Base-by-base conservation (phyloP, 2,797 vertebrate genomes). In the Apogon talboti region DNA sequence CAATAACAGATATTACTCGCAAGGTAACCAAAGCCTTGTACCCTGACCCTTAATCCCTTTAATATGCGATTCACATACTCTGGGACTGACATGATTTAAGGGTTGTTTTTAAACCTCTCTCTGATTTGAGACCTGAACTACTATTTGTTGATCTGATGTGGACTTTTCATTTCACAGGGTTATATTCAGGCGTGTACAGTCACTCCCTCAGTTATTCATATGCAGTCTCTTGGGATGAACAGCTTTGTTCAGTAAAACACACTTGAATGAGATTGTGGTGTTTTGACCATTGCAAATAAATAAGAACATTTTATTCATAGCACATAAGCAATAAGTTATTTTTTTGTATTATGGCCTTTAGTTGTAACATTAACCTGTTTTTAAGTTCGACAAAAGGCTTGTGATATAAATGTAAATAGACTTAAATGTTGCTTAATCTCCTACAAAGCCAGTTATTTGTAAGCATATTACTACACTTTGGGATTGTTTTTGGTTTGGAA, bases 81-180 rank as follows among this genome's bases (percentile, higher is more conserved):
- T 14, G n/a, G 16, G 16, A 30, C n/a, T 13, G 35, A 44, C 9
- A 37, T 33, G 12, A 62, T 10, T 35, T 1, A 0, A 9, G 3
- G 4, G 10, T 41, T 19, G 4, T 52, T 65, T 52, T 21, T 9
- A n/a, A 43, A 18, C 15, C 1, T 21, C 18, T 21, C 15, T 41
- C 19, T 51, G 15, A 55, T n/a, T 19, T 30, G 15, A 6, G 13
- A 18, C 14, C 38, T 2, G 11, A 19, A 12, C 24, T 12, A 10
- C 12, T 14, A 53, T 53, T 37, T 55, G 18, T 18, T 47, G 35
- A 41, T 41, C 6, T 38, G 37, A 53, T 62, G 3, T 37, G 18
- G n/a, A 16, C 37, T 41, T 13, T n/a, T 33, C n/a, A 11, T 18
- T 38, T 60, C 18, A 45, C 21, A 42, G 35, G 45, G 42, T 62